These are phyloP conservation scores for Onychostruthus taczanowskii DNA, from an alignment of 2,113 vertebrate species.

Conservation along the genomic window DNA sequence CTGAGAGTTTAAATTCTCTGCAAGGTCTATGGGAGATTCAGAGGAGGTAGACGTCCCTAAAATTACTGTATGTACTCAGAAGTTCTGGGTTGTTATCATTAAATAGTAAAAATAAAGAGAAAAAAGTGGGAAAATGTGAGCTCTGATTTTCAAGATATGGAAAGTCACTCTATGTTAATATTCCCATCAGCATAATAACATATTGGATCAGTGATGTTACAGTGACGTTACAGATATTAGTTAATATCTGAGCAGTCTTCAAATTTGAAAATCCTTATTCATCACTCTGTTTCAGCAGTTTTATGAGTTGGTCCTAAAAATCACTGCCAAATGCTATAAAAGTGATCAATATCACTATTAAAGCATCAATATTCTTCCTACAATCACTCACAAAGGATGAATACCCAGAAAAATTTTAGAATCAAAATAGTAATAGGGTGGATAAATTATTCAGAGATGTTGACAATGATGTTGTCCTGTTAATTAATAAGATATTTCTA, in stretches of 20 bases:
- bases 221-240: too few species aligned
- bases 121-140: neutral
- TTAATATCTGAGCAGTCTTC: slow-evolving; percentile 21
- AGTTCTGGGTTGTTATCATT: neutral
- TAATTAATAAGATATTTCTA: slow-evolving; percentile 55
- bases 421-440: slow-evolving; percentile 21
- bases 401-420: slow-evolving; percentile 31
- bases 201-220: neutral
- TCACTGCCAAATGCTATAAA: neutral
- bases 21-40: neutral
- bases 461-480: slow-evolving; percentile 30
- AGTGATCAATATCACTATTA: slow-evolving; percentile 5
- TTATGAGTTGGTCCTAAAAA: slow-evolving; percentile 14
- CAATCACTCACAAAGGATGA: slow-evolving; percentile 6
- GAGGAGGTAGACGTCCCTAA: neutral
- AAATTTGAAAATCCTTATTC: neutral
- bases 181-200: neutral
- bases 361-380: slow-evolving; percentile 4
- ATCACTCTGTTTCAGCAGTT: neutral
- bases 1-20: neutral
- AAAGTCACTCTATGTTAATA: neutral
- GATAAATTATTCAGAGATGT: slow-evolving; percentile 29
- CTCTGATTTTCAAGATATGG: neutral
- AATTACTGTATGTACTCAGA: neutral
- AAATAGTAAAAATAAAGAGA: neutral